Evolutionary conservation across 2,888 invertebrate genomes (phyloP).

Genomic region (Nephrotoma flavescens): DNA sequence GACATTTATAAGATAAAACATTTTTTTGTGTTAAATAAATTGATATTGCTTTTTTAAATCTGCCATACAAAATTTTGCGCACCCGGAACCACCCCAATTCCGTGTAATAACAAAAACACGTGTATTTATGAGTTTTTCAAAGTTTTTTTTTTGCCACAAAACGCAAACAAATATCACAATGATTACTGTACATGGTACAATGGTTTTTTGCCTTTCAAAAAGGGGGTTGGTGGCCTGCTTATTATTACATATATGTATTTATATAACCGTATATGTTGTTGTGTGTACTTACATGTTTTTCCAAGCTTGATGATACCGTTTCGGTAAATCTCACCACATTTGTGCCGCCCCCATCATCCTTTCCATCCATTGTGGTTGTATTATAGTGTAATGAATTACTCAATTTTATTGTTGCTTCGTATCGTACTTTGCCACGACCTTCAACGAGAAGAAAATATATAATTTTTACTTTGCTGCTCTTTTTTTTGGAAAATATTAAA

Average conservation of each 20-base stretch:
- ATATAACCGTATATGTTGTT: not conserved
- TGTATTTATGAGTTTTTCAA: not conserved
- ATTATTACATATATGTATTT: not conserved
- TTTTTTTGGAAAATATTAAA: not conserved
- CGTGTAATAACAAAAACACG: not conserved
- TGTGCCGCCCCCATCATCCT: not conserved
- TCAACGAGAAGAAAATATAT: constrained; percentile 6
- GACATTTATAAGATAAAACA: not conserved
- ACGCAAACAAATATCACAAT: not conserved
- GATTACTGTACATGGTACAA: not conserved
- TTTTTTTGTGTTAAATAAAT: not conserved
- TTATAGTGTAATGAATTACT: constrained; percentile 5
- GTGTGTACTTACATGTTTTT: constrained; percentile 28
- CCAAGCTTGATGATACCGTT: constrained; percentile 24
- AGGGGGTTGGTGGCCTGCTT: not conserved
- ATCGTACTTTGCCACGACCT: constrained; percentile 30
- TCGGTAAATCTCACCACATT: constrained; percentile 18
- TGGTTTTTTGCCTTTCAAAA: not conserved
- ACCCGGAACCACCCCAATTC: not conserved
- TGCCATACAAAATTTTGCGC: not conserved
- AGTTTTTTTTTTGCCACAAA: not conserved
- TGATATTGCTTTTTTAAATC: not conserved
- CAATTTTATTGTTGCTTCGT: constrained; percentile 28
- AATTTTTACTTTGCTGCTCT: not conserved
- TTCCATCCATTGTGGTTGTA: not conserved